Base-by-base conservation (phyloP, 2,888 invertebrate species). In the Andrena flavipes region DNA sequence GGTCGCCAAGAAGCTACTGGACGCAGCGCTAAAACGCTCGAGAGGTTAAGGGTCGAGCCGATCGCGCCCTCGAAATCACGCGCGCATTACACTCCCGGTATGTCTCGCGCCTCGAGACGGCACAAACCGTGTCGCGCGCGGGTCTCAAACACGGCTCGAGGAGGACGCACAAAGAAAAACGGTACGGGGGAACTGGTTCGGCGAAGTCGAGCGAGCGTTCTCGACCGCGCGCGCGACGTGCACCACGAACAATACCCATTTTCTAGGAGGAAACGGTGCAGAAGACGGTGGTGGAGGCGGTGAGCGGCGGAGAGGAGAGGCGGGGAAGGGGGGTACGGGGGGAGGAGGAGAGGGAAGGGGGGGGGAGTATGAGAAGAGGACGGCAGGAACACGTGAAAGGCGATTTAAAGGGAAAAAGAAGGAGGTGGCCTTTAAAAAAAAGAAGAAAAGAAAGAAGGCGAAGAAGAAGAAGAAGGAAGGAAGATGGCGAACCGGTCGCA, bases 401-500 rank as follows among this genome's bases (percentile, higher is more conserved):
- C 87, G 86, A 91, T 89, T 89, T 85, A 86, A 84, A 85, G 81
- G 84, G 84, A 81, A 84, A 84, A 84, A 84, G 84, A 73, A 76
- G 83, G 78, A 79, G 86, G 85, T 75, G 84, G 87, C 76, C 78
- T 87, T 86, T 87, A 81, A 82, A 80, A 87, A 85, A 84, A 78
- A 69, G 75, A 64, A 62, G 64, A 63, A 10, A 7, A 49, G 56
- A 23, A 62, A 49, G 42, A 42, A 42, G 42, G 42, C 42, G 42
- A 42, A 42, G 42, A 29, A 33, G 33, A 33, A 67, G 35, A 69
- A 63, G 29, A 79, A 80, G 71, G 77, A 83, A 84, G 67, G 76
- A 87, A 85, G 77, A 88, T 84, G 89, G 84, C 85, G 87, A 86
- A 89, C 90, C 89, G 89, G 88, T 90, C 89, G 85, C 87, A 88